phyloP scores from a whole-genome alignment of 2,797 vertebrate species.

The Coreius guichenoti region DNA sequence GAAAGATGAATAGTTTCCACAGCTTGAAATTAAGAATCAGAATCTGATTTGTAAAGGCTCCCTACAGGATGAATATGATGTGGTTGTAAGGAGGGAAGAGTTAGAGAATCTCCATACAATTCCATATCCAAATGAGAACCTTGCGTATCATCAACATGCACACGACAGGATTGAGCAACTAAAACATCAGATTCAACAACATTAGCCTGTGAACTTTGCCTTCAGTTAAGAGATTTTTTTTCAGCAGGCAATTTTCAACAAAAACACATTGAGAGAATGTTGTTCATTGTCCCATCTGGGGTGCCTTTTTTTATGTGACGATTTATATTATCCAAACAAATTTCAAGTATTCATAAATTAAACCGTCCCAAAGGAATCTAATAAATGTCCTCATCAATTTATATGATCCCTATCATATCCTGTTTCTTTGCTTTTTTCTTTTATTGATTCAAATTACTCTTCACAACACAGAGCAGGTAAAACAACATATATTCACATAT shows the following conservation, averaged over 20 bases:
- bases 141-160: not conserved
- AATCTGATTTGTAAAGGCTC: not conserved
- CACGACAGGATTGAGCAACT: too few species aligned
- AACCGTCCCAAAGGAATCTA: not conserved
- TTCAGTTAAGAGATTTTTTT: too few species aligned
- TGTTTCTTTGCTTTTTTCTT: not conserved
- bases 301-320: not conserved
- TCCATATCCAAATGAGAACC: not conserved
- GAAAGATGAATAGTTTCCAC: not conserved
- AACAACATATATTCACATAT: not conserved
- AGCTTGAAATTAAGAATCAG: not conserved
- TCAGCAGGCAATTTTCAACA: too few species aligned
- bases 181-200: too few species aligned
- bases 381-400: not conserved
- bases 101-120: not conserved
- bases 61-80: not conserved
- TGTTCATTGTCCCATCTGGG: not conserved
- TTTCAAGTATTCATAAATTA: not conserved
- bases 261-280: too few species aligned
- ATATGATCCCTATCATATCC: not conserved
- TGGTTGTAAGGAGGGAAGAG: not conserved
- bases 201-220: too few species aligned
- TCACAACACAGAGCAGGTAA: not conserved
- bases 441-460: not conserved
- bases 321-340: not conserved